Conservation (phyloP, 1,140 invertebrate species). For the Drosophila albomicans region DNA sequence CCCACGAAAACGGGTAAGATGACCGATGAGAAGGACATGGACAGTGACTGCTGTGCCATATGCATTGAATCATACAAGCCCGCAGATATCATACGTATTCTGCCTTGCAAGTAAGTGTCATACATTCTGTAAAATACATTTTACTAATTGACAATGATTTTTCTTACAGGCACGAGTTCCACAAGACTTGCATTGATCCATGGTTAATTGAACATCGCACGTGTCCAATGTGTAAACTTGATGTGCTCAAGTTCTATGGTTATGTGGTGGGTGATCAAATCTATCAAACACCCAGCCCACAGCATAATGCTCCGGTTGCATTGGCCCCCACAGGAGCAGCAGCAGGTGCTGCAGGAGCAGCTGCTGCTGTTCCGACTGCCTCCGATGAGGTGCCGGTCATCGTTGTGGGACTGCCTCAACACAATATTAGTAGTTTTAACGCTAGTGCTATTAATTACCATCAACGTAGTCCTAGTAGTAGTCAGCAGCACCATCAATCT, state of each 20-base stretch:
- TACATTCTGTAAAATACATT: background rate
- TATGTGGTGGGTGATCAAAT: conserved; percentile 89
- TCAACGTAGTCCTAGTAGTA: conserved; percentile 76
- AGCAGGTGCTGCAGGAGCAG: conserved; percentile 15
- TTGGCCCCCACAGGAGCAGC: conserved; percentile 12
- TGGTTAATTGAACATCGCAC: conserved; percentile 97
- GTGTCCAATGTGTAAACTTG: conserved; percentile 98
- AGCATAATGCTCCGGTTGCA: conserved; percentile 59
- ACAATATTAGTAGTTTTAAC: conserved; percentile 66
- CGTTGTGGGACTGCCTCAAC: conserved; percentile 68
- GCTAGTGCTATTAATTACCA: conserved; percentile 63
- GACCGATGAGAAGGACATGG: conserved; percentile 92
- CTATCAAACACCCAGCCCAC: conserved; percentile 74
- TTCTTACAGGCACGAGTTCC: conserved; percentile 93
- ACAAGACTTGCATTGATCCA: conserved; percentile 97
- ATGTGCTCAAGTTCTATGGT: conserved; percentile 96
- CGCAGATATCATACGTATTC: conserved; percentile 92
- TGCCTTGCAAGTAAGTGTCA: conserved; percentile 93
- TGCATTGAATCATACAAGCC: conserved; percentile 96
- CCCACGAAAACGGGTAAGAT: conserved; percentile 93
- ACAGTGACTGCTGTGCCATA: conserved; percentile 95
- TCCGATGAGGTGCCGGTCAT: conserved; percentile 75
- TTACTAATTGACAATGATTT: background rate
- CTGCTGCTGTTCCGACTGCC: conserved; percentile 20
- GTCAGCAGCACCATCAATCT: conserved; percentile 44